Conservation (phyloP, 2,113 vertebrate species). For the Eulemur macaco region DNA sequence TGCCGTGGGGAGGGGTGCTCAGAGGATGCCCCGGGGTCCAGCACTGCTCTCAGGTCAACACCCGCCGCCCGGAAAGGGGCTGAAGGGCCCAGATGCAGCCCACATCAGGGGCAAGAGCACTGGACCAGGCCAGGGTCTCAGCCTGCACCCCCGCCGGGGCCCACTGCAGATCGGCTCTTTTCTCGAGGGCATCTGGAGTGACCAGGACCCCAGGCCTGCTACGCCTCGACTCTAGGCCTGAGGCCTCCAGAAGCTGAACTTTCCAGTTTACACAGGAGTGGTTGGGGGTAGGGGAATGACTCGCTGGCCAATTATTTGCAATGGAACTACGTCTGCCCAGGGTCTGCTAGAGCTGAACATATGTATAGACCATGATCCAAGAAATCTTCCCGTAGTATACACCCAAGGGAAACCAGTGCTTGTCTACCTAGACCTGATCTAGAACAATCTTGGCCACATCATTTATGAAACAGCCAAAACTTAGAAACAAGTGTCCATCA, state of each 20-base stretch:
- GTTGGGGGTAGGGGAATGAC: not conserved
- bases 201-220: not conserved
- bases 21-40: accelerated
- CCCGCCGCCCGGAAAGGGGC: no score
- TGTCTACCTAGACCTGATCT: accelerated
- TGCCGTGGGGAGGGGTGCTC: not conserved
- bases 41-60: accelerated
- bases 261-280: not conserved
- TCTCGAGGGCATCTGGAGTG: no score
- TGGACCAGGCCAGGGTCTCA: accelerated
- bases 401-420: not conserved
- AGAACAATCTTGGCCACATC: not conserved
- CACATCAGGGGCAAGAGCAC: not conserved
- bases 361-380: accelerated
- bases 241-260: not conserved
- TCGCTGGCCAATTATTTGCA: accelerated
- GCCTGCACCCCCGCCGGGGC: no score
- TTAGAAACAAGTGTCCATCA: not conserved
- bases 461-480: not conserved
- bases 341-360: no score
- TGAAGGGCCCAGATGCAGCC: not conserved
- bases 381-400: not conserved
- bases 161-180: accelerated
- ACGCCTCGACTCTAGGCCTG: accelerated
- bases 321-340: not conserved